Evolutionary conservation across 2,113 vertebrate species (phyloP).

Genomic region (Riparia riparia): DNA sequence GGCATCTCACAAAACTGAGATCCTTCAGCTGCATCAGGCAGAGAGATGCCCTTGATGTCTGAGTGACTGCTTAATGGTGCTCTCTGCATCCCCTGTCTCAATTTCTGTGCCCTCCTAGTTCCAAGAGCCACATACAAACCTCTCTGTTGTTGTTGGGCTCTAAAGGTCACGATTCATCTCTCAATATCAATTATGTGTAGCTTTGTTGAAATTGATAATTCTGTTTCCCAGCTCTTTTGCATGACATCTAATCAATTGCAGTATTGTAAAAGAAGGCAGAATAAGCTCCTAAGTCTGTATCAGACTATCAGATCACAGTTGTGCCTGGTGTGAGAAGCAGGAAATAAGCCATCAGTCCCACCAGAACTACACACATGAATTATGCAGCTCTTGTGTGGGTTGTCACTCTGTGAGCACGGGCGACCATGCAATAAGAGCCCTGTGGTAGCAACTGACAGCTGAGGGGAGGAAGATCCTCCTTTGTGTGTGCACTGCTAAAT

Average conservation of each 20-base stretch:
- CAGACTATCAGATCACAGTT: not conserved
- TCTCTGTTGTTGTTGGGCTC: not conserved
- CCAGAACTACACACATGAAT: not conserved
- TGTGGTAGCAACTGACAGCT: not conserved
- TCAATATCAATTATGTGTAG: not conserved
- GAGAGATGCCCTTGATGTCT: not conserved
- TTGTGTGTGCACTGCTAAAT: not conserved
- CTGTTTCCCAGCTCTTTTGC: not conserved
- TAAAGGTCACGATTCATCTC: not conserved
- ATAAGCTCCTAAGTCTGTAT: not conserved
- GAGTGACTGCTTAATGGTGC: not conserved
- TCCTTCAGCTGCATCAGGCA: not conserved
- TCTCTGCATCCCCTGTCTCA: not conserved
- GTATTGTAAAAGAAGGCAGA: not conserved
- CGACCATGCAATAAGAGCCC: not conserved
- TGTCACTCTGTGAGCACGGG: rapidly evolving
- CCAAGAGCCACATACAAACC: not conserved
- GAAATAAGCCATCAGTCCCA: not conserved
- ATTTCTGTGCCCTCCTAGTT: not conserved
- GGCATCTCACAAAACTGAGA: not conserved
- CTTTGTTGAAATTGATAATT: not conserved
- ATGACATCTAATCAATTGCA: not conserved
- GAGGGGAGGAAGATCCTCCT: not conserved
- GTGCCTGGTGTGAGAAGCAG: not conserved
- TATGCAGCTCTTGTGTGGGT: not conserved